phyloP scores from a whole-genome alignment of 2,797 vertebrate species.

The Pelochelys cantorii region DNA sequence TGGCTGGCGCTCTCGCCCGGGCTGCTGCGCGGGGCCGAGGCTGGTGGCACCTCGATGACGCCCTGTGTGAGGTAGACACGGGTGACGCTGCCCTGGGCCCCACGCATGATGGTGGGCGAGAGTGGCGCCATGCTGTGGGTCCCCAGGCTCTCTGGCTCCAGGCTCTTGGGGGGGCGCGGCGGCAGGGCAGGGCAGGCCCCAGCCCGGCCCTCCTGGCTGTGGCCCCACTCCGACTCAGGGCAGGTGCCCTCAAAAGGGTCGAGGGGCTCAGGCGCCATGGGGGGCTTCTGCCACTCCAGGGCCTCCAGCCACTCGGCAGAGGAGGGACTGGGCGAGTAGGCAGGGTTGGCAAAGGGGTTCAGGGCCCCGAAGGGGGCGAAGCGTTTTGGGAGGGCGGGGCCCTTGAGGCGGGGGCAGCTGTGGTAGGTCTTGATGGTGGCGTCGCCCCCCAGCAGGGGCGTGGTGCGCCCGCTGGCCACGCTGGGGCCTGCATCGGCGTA shows the following conservation, averaged over 20 bases:
- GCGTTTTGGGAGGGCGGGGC: constrained; percentile 88
- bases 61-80: constrained; percentile 81
- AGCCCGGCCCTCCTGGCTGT: constrained; percentile 55
- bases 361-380: constrained; percentile 93
- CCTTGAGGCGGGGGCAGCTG: constrained; percentile 86
- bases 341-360: constrained; percentile 89
- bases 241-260: constrained; percentile 77
- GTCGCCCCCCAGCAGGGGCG: constrained; percentile 79
- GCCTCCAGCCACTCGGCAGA: constrained; percentile 78
- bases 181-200: constrained; percentile 65
- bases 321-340: constrained; percentile 68
- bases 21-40: constrained; percentile 26
- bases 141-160: constrained; percentile 79
- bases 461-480: constrained; percentile 70
- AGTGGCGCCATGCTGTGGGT: constrained; percentile 70
- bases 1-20: background rate
- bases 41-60: constrained; percentile 79
- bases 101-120: constrained; percentile 77
- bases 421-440: constrained; percentile 81
- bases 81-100: constrained; percentile 85
- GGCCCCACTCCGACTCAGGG: constrained; percentile 79
- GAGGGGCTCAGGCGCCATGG: constrained; percentile 59
- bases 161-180: constrained; percentile 72
- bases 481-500: constrained; percentile 78
- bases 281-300: constrained; percentile 72